These are phyloP conservation scores for Crotalus helleri DNA, from an alignment of 2,113 vertebrate genomes.

Conservation along the genomic window DNA sequence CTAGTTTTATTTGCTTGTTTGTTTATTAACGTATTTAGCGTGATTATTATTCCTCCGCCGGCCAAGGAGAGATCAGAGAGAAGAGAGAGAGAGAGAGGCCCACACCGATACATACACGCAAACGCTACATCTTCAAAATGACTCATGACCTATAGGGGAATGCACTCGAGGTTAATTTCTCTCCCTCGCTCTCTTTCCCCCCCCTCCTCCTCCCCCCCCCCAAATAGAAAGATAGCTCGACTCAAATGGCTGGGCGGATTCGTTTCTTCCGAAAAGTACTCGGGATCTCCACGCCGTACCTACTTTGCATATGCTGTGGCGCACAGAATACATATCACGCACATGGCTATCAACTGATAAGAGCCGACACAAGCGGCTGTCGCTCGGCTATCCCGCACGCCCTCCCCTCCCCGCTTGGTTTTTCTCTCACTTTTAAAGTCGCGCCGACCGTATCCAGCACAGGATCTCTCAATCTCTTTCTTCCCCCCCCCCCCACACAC, in stretches of 20 bases:
- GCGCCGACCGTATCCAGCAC: not conserved
- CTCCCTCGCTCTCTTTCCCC: not conserved
- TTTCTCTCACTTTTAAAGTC: conserved; percentile 47
- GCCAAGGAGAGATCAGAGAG: conserved; percentile 68
- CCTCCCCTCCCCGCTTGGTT: conserved; percentile 32
- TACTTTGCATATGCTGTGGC: conserved; percentile 49
- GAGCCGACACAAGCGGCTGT: conserved; percentile 50
- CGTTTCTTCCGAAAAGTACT: conserved; percentile 71
- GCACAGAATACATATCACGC: conserved; percentile 38
- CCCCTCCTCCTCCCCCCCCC: accelerated
- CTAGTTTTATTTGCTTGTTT: not conserved
- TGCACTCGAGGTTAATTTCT: conserved; percentile 54
- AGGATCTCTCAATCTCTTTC: not conserved
- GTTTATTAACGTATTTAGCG: not conserved
- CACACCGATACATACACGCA: conserved; percentile 34
- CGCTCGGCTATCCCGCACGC: conserved; percentile 30
- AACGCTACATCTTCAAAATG: conserved; percentile 79
- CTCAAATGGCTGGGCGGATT: conserved; percentile 68
- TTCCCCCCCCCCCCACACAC: conserved; percentile 34
- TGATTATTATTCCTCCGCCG: conserved; percentile 39
- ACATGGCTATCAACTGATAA: conserved; percentile 65
- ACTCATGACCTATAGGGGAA: conserved; percentile 77
- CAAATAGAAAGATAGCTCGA: conserved; percentile 63
- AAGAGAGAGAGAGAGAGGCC: conserved; percentile 64
- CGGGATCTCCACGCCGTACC: conserved; percentile 58